Evolutionary conservation across 2,113 vertebrate genomes (phyloP).

Genomic region (Sander vitreus): DNA sequence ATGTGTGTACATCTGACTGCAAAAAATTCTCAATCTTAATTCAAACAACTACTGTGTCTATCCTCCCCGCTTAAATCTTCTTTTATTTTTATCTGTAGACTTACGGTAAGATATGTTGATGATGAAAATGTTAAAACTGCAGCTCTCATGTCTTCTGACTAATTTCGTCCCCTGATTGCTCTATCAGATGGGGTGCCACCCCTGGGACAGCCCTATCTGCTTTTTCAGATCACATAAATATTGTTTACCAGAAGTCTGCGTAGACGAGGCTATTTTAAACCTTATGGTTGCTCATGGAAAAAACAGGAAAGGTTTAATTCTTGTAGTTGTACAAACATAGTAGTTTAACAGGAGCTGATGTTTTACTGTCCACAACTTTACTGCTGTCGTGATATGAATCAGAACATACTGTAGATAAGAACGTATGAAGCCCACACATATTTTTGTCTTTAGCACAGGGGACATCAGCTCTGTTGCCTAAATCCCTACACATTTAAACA

Average conservation of each 20-base stretch:
- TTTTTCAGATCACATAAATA: slow-evolving; percentile 73
- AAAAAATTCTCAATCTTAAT: slow-evolving; percentile 34
- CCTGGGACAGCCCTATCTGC: slow-evolving; percentile 73
- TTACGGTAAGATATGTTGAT: slow-evolving; percentile 61
- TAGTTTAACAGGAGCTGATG: slow-evolving; percentile 1
- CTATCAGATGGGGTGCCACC: slow-evolving; percentile 77
- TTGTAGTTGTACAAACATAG: slow-evolving; percentile 46
- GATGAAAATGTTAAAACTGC: slow-evolving; percentile 75
- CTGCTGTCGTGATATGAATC: slow-evolving; percentile 22
- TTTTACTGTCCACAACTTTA: not conserved
- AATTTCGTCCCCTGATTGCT: slow-evolving; percentile 71
- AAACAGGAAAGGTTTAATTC: slow-evolving; percentile 74
- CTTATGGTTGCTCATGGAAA: slow-evolving; percentile 37
- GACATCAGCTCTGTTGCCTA: slow-evolving; percentile 23
- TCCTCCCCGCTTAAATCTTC: slow-evolving; percentile 41
- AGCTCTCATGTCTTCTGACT: slow-evolving; percentile 68
- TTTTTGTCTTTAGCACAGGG: slow-evolving; percentile 10
- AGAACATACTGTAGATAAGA: slow-evolving; percentile 4
- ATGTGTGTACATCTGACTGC: not conserved
- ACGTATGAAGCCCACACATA: not conserved
- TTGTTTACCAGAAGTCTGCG: slow-evolving; percentile 76
- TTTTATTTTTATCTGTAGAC: slow-evolving; percentile 50
- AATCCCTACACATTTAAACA: slow-evolving; percentile 22
- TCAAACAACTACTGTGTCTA: slow-evolving; percentile 35
- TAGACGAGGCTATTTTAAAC: slow-evolving; percentile 78